Conservation (phyloP, 2,888 invertebrate species). For the Ornithoptera priamus region DNA sequence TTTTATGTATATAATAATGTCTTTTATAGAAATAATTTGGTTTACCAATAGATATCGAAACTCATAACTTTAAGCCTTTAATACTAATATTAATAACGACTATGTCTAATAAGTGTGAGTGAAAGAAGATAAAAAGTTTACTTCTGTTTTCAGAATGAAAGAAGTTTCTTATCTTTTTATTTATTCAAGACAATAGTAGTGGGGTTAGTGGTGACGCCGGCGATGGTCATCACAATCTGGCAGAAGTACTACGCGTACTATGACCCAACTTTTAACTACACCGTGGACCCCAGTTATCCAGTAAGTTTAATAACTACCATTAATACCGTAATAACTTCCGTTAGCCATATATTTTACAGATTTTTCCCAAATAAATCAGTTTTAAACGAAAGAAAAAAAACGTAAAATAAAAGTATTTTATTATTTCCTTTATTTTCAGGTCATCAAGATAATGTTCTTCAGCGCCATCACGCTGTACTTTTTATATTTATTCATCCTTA, state of each 20-base stretch:
- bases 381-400: too few species aligned
- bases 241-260: slow-evolving; percentile 92
- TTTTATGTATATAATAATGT: too few species aligned
- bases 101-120: not conserved
- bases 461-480: slow-evolving; percentile 91
- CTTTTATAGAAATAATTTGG: too few species aligned
- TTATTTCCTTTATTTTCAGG: slow-evolving; percentile 78
- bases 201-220: slow-evolving; percentile 91
- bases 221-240: slow-evolving; percentile 92
- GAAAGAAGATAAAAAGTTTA: not conserved
- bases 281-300: slow-evolving; percentile 90
- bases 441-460: slow-evolving; percentile 94
- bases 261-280: slow-evolving; percentile 96
- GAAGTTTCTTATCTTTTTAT: slow-evolving; percentile 92
- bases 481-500: slow-evolving; percentile 89
- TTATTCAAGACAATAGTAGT: slow-evolving; percentile 93
- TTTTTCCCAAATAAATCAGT: too few species aligned
- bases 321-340: too few species aligned
- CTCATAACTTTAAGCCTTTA: too few species aligned
- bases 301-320: slow-evolving; percentile 74
- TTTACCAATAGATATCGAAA: too few species aligned
- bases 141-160: slow-evolving; percentile 85
- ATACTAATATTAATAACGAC: too few species aligned
- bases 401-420: too few species aligned
- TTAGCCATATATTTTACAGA: too few species aligned